These are phyloP conservation scores for Phragmatobia fuliginosa DNA, from an alignment of 2,888 invertebrate genomes.

Conservation along the genomic window DNA sequence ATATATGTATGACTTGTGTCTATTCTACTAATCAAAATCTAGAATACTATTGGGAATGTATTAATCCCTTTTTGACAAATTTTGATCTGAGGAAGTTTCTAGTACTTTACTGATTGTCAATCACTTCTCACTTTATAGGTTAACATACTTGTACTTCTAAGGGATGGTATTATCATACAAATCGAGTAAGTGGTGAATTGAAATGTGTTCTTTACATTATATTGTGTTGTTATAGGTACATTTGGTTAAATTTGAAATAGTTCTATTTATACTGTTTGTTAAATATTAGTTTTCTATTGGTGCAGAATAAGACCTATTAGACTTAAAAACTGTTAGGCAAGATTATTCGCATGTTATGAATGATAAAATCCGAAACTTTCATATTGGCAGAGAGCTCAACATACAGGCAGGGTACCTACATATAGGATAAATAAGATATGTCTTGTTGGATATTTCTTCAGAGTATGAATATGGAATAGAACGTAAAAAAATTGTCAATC, in stretches of 20 bases:
- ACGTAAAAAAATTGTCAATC: neutral
- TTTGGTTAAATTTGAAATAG: neutral
- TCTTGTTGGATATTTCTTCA: conserved; percentile 13
- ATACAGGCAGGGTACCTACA: conserved; percentile 17
- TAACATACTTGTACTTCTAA: neutral
- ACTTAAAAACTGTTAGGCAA: conserved; percentile 2
- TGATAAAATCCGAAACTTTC: conserved; percentile 4
- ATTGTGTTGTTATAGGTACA: conserved; percentile 3
- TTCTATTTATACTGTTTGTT: neutral
- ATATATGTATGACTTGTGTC: conserved; percentile 14
- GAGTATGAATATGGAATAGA: conserved; percentile 2
- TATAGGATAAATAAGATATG: conserved; percentile 18
- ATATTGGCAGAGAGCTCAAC: conserved; percentile 16
- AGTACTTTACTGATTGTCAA: neutral
- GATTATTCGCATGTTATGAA: conserved; percentile 3
- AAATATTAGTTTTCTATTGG: conserved; percentile 3
- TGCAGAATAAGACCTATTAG: neutral
- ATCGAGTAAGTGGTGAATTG: neutral
- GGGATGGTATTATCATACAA: conserved; percentile 4
- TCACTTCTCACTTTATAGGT: neutral
- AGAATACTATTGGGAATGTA: neutral
- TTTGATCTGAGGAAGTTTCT: conserved; percentile 1
- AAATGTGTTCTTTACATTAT: neutral
- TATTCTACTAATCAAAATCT: conserved; percentile 4
- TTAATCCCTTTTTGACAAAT: conserved; percentile 10